Evolutionary conservation across 1,140 invertebrate species (phyloP).

Genomic region (Brachionus paranguensis): DNA sequence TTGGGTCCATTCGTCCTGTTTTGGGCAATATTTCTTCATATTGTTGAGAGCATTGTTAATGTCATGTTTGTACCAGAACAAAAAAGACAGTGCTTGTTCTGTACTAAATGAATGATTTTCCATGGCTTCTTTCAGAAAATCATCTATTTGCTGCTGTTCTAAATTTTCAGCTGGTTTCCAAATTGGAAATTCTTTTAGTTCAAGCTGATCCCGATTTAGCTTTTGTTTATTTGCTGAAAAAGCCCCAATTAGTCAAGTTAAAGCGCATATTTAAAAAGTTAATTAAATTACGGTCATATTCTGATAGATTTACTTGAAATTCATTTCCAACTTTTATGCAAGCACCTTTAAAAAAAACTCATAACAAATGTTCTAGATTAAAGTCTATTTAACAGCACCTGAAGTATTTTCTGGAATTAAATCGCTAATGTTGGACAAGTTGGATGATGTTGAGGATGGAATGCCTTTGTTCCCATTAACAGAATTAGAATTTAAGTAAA

Average conservation of each 20-base stretch:
- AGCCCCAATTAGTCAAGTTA: background rate
- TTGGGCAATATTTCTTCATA: conserved; percentile 90
- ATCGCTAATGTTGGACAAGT: background rate
- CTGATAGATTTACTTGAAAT: background rate
- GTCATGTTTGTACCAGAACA: conserved; percentile 97
- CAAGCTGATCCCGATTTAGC: background rate
- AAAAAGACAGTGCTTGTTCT: conserved; percentile 77
- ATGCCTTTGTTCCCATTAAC: background rate
- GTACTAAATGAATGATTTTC: background rate
- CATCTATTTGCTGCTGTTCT: background rate
- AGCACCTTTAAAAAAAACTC: background rate
- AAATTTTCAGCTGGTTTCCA: background rate
- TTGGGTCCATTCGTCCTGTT: conserved; percentile 94
- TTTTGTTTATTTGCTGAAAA: background rate
- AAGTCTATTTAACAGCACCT: background rate
- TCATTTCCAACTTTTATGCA: background rate
- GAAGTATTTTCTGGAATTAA: conserved; percentile 2
- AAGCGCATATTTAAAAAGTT: background rate
- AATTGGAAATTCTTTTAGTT: background rate
- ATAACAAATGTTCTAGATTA: background rate
- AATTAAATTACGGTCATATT: conserved; percentile 2
- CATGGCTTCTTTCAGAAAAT: background rate
- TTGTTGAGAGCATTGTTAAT: conserved; percentile 82
- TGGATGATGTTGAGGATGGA: background rate
- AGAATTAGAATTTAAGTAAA: background rate